These are phyloP conservation scores for Ditylenchus dipsaci DNA, from an alignment of 1,140 invertebrate genomes.

Conservation along the genomic window DNA sequence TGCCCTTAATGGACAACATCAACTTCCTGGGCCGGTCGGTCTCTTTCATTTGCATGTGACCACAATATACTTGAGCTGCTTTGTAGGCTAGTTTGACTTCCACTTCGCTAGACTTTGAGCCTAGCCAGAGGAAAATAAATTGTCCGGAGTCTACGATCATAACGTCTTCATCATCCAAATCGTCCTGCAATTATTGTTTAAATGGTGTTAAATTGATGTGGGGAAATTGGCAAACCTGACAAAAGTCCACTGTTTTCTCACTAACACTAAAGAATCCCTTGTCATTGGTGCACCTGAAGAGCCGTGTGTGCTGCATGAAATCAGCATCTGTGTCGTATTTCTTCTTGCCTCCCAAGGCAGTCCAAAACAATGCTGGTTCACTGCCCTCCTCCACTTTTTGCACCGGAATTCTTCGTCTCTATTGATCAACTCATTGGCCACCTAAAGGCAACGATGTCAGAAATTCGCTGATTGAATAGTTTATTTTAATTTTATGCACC, in stretches of 20 bases:
- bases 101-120: constrained; percentile 87
- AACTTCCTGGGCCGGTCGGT: constrained; percentile 83
- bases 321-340: constrained; percentile 82
- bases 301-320: constrained; percentile 85
- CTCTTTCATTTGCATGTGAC: constrained; percentile 91
- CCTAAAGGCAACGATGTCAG: constrained; percentile 11
- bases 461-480: too few species aligned
- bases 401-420: constrained; percentile 59
- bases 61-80: constrained; percentile 97
- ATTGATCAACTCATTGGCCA: constrained; percentile 53
- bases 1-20: constrained; percentile 91
- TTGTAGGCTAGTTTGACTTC: constrained; percentile 98
- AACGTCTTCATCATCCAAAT: constrained; percentile 97
- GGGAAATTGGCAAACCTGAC: constrained; percentile 70
- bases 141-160: constrained; percentile 99
- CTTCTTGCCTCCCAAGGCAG: constrained; percentile 84
- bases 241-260: constrained; percentile 99
- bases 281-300: constrained; percentile 98
- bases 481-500: too few species aligned
- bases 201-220: neutral
- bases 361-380: constrained; percentile 98
- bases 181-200: constrained; percentile 68
- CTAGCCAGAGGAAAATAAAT: constrained; percentile 95
- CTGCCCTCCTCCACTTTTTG: constrained; percentile 87
- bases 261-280: constrained; percentile 98